Evolutionary conservation across 2,888 invertebrate species (phyloP), one percentile per base, ranked within the genome.

Genomic region (Scaptodrosophila latifasciaeformis): DNA sequence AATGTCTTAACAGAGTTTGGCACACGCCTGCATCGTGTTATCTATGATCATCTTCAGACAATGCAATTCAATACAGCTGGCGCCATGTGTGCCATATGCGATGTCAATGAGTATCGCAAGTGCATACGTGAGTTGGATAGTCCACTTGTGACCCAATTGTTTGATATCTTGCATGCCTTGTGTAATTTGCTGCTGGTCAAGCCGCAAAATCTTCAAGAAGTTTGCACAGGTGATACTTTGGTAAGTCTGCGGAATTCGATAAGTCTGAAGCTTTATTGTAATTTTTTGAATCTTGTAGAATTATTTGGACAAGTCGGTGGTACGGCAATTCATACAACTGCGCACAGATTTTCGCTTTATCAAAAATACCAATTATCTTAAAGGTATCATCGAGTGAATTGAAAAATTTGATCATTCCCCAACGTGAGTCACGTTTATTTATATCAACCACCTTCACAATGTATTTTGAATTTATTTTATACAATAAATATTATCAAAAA

Each of bases 11-110:
- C 93, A 45, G 99, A 99, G 85, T 88, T 99, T 15, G 98, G 99
- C 0, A 90, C 93, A 18, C 89, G 96, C n/a, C 90, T 99, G 62
- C 98, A 99, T 86, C 90, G 96, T 45, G 93, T 96, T 43, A 92
- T 99, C 65, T 96, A 96, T 82, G 97, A 98, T 64, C 99, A 99
- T 85, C 88, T 99, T 63, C 92, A 95, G 74, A 96, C 95, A 82
- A 97, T 94, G 88, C 95, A 96, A 84, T 98, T 96, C 83, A 97
- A 95, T 86, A 95, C 96, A 3, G 93, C 96, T 40, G 97, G 99
- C 50, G 98, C 98, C 0, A 96, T 99, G 95, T 93, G 96, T 84
- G 96, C 96, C 1, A 96, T 99, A 71, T 98, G 97, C 87, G 99
- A 99, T 88, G 94, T 99, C 69, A 97, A 97, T 81, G 98, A 98